Evolutionary conservation across 2,113 vertebrate genomes (phyloP).

Genomic region (Forbesichthys papilliferus): DNA sequence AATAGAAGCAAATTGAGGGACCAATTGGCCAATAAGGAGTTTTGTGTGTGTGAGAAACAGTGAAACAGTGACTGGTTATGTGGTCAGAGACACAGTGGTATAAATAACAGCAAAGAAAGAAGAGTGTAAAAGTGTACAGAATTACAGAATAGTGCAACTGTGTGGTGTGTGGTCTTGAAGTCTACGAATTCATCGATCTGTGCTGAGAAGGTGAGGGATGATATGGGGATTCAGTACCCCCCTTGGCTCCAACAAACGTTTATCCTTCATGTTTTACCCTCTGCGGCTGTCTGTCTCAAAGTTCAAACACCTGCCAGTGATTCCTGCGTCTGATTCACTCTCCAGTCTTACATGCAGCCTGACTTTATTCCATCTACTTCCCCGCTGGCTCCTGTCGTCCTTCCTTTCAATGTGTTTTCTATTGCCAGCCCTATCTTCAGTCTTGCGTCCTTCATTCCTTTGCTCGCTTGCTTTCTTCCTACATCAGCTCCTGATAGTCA

Average conservation of each 20-base stretch:
- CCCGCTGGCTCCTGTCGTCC: background rate
- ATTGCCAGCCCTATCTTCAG: background rate
- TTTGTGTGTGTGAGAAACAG: background rate
- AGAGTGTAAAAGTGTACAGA: no score
- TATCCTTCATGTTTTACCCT: no score
- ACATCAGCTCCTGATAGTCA: background rate
- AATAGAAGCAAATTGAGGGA: background rate
- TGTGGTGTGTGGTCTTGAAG: no score
- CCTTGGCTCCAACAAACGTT: no score
- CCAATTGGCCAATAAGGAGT: background rate
- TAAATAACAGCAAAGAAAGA: no score
- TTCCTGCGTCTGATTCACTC: background rate
- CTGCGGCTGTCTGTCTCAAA: no score
- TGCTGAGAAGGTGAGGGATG: no score
- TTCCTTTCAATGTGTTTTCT: background rate
- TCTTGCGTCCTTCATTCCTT: background rate
- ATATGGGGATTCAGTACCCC: no score
- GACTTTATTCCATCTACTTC: background rate
- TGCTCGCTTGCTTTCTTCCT: background rate
- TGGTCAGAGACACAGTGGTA: no score
- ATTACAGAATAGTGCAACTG: no score
- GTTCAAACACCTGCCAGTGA: background rate
- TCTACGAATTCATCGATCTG: no score
- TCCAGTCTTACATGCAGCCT: background rate
- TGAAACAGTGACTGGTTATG: background rate